These are phyloP conservation scores for Achlya flavicornis DNA, from an alignment of 2,888 invertebrate species.

Conservation along the genomic window DNA sequence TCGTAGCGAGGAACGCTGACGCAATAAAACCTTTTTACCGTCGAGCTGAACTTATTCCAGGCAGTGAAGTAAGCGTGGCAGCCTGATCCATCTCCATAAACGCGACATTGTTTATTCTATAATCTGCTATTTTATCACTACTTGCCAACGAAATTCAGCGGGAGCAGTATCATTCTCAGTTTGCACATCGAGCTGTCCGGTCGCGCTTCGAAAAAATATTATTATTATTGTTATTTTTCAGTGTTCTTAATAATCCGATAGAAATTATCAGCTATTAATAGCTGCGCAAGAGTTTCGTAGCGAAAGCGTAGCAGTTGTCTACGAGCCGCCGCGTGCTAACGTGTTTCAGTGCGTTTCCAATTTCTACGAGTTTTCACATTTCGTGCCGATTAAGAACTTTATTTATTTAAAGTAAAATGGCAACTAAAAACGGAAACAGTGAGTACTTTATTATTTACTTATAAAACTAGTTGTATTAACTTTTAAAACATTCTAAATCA, in stretches of 20 bases:
- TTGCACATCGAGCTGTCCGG: constrained; percentile 56
- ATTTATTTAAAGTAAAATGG: constrained; percentile 45
- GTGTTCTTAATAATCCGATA: constrained; percentile 45
- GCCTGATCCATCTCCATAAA: constrained; percentile 47
- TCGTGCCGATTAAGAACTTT: constrained; percentile 31
- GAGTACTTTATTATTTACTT: constrained; percentile 38
- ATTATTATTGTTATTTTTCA: constrained; percentile 40
- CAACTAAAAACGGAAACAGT: constrained; percentile 57
- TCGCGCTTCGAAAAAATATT: constrained; percentile 51
- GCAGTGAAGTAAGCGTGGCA: constrained; percentile 28
- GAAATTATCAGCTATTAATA: constrained; percentile 55
- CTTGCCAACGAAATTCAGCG: constrained; percentile 52
- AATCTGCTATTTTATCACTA: constrained; percentile 54
- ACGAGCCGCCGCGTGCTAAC: constrained; percentile 42
- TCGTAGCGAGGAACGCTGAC: neutral
- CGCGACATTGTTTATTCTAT: constrained; percentile 53
- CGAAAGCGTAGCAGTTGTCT: constrained; percentile 61
- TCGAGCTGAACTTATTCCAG: constrained; percentile 27
- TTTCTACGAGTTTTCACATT: constrained; percentile 15
- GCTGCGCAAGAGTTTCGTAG: constrained; percentile 57
- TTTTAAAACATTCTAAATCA: neutral
- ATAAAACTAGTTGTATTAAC: constrained; percentile 7
- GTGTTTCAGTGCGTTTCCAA: constrained; percentile 22
- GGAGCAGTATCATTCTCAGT: constrained; percentile 60
- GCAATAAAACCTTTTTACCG: constrained; percentile 18